Evolutionary conservation across 2,888 invertebrate genomes (phyloP), one percentile per base, ranked within the genome.

Genomic region (Synanthedon formicaeformis): DNA sequence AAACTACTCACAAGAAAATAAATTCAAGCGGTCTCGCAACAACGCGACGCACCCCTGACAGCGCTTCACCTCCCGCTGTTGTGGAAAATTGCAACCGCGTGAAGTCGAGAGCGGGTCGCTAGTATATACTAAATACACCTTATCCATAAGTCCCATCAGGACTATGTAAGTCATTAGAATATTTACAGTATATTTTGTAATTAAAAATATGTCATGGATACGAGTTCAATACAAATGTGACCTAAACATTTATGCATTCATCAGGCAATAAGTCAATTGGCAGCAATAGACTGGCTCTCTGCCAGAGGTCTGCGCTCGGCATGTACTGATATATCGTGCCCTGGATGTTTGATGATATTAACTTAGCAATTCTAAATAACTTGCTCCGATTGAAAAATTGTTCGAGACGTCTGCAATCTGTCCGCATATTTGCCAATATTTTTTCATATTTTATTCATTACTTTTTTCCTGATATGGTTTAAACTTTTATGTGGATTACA

Each of bases 221-320:
- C 34, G 10, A 34, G 34, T 10, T 34, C 10, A 45, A 13, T 13
- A 45, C 11, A 13, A 45, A 45, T 45, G 8, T n/a, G 13, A 45
- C 8, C 8, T 4, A 45, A 45, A 14, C 45, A 45, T 45, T 14
- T 8, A 14, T 45, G 45, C 45, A 45, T 56, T 54, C 52, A 56
- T 56, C 51, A 56, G 52, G 49, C 52, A 52, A 54, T 56, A 54
- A 54, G 54, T 56, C 56, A 54, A 45, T 56, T 51, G 56, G 54
- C 51, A 54, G 45, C 56, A 50, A 52, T 52, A 51, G 34, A 12
- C 52, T 56, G 56, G 56, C 56, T 13, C 12, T 23, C 8, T 40
- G 56, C 56, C 56, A 56, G 23, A 40, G 48, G 40, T 51, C 49
- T 52, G 55, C 50, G 40, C 49, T 23, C 23, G 53, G 52, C 55